Conservation (phyloP, 2,113 vertebrate genomes). For the Dipodomys merriami region DNA sequence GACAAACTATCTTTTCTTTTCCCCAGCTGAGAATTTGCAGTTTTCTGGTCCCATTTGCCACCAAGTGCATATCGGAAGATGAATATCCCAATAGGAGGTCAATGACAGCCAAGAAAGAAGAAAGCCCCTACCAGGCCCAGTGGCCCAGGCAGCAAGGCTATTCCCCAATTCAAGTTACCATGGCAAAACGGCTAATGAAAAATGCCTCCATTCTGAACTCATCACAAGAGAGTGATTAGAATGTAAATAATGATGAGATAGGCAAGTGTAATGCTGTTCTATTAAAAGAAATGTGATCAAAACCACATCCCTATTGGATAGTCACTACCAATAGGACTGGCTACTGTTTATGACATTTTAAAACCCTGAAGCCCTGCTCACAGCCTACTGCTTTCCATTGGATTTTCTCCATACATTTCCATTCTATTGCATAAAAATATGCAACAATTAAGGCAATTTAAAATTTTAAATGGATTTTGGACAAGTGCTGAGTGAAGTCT, state of each 20-base stretch:
- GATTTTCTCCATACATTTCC: conserved; percentile 79
- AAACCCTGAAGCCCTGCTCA: conserved; percentile 82
- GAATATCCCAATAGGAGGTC: conserved; percentile 67
- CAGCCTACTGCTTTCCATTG: conserved; percentile 79
- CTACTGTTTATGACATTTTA: conserved; percentile 73
- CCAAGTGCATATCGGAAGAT: conserved; percentile 59
- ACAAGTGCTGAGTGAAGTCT: conserved; percentile 78
- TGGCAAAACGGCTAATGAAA: conserved; percentile 84
- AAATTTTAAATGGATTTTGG: conserved; percentile 85
- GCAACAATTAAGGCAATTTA: conserved; percentile 83
- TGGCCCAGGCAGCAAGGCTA: conserved; percentile 20
- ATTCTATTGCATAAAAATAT: conserved; percentile 79
- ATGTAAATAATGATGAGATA: conserved; percentile 82
- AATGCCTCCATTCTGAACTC: conserved; percentile 78
- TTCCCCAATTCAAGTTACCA: conserved; percentile 78
- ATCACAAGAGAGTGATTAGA: conserved; percentile 83
- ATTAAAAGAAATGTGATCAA: conserved; percentile 69
- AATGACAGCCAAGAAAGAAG: conserved; percentile 53
- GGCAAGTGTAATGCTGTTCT: conserved; percentile 76
- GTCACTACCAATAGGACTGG: conserved; percentile 70
- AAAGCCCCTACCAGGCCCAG: conserved; percentile 41
- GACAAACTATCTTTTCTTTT: conserved; percentile 59
- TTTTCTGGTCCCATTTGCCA: conserved; percentile 64
- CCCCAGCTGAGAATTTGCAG: conserved; percentile 44
- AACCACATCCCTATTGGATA: conserved; percentile 69